Evolutionary conservation across 1,140 invertebrate genomes (phyloP), one percentile per base, ranked within the genome.

Genomic region (Olivierus martensii): DNA sequence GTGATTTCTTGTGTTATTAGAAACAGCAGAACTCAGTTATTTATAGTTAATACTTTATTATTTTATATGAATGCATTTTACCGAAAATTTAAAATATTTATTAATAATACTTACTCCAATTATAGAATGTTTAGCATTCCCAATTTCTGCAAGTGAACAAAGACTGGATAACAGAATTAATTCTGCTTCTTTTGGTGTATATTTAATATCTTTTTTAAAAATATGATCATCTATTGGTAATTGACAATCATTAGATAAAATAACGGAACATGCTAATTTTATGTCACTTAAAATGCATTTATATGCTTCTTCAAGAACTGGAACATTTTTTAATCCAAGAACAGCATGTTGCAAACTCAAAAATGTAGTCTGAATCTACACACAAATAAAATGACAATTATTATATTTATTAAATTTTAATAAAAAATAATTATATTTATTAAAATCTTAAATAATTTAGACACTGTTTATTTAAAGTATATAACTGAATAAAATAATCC

Each of bases 241-340:
- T 14, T 18, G 14, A 18, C 3, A n/a, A 9, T n/a, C 39, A 9
- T 6, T 5, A 15, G 17, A 11, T 28, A 28, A 28, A 28, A 28
- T 28, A 2, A 28, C 28, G 4, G 28, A 28, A 9, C 28, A 65
- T 4, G 63, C 63, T 19, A 61, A 53, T 56, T 67, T 62, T 35
- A 72, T 53, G 41, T 73, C 67, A 46, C 61, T 57, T 21, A 69
- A 57, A 46, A 67, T 62, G 49, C 67, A 75, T 68, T 80, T 80
- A 67, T 94, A 95, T 3, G 84, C 80, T 70, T 90, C 84, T 70
- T 92, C 87, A 10, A 94, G 67, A 18, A 92, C 65, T 1, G 85
- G 84, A 45, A 95, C 87, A 72, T 88, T 92, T 67, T 91, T 91
- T 46, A 92, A 72, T 55, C 83, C 82, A 37, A 93, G 69, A 4